Evolutionary conservation across 1,140 invertebrate genomes (phyloP), one percentile per base, ranked within the genome.

Genomic region (Bombus picipes): DNA sequence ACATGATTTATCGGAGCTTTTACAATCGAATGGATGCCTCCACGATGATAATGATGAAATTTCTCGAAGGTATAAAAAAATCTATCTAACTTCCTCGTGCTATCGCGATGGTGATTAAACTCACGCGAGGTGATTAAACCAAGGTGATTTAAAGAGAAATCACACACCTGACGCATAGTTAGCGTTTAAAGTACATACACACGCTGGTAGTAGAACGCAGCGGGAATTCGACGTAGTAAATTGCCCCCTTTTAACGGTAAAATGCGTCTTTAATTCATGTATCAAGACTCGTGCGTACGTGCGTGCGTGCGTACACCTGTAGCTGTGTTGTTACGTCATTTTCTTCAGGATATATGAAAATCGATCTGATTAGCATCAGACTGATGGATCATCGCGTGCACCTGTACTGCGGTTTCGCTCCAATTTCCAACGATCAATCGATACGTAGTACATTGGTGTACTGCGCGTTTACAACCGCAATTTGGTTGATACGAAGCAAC

Each of bases 371-470:
- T 25, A 73, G 12, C 75, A 25, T 41, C 43, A 65, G 76, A 73
- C 57, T 32, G 68, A 66, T 57, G 75, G 81, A 84, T 66, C 65
- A 43, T 77, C 57, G 57, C 57, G 73, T 68, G 82, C 74, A 83
- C 86, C 86, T 87, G 81, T 53, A 22, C 41, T 74, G 87, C 53
- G 87, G 82, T 86, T 68, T 87, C 74, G 76, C 66, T 87, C 85
- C 76, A 43, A 76, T 88, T 80, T 87, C 79, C 73, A 73, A 13
- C 39, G 73, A 74, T 81, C 84, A 73, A 84, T 74, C 75, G 78
- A 86, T 83, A 86, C 66, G 62, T 28, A 39, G 34, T n/a, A 8
- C 47, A 74, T 81, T 53, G 76, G 13, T 83, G 83, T 86, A 86
- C 37, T 86, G 72, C 85, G 73, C 85, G 71, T 81, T 83, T 83